Conservation (phyloP, 1,140 invertebrate genomes). For the Drosophila novamexicana region DNA sequence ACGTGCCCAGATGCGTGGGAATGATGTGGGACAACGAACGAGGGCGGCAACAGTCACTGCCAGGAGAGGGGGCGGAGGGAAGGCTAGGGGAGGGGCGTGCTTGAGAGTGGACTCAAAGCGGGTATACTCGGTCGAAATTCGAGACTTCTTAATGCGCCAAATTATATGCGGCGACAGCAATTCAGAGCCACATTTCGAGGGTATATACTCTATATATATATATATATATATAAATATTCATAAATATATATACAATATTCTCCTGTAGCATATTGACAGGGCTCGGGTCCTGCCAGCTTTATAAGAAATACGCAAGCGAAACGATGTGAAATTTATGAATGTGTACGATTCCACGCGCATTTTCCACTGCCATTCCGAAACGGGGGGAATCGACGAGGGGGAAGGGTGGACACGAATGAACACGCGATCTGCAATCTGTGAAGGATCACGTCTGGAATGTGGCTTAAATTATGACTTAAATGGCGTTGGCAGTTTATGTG, state of each 20-base stretch:
- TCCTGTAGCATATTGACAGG: slow-evolving; percentile 25
- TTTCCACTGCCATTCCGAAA: slow-evolving; percentile 31
- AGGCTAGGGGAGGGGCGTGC: background rate
- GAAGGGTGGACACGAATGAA: slow-evolving; percentile 26
- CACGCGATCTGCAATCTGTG: slow-evolving; percentile 72
- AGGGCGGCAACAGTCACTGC: slow-evolving; percentile 7
- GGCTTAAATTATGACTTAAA: slow-evolving; percentile 83
- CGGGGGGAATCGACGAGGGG: background rate
- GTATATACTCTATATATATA: too few species aligned
- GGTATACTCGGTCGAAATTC: slow-evolving; percentile 54
- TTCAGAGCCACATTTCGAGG: background rate
- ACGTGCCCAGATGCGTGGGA: slow-evolving; percentile 82
- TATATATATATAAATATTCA: too few species aligned
- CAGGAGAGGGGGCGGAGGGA: background rate
- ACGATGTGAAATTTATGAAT: slow-evolving; percentile 79
- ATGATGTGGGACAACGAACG: slow-evolving; percentile 61
- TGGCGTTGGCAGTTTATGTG: slow-evolving; percentile 81
- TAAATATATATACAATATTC: background rate
- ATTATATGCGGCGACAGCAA: slow-evolving; percentile 68
- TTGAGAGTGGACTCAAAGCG: background rate
- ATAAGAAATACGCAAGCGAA: background rate
- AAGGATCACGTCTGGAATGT: slow-evolving; percentile 81
- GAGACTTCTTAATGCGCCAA: slow-evolving; percentile 78
- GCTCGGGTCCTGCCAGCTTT: background rate
- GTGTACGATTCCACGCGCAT: slow-evolving; percentile 34